These are phyloP conservation scores for Sebastes steindachneri DNA, from an alignment of 2,797 vertebrate species.

Conservation along the genomic window DNA sequence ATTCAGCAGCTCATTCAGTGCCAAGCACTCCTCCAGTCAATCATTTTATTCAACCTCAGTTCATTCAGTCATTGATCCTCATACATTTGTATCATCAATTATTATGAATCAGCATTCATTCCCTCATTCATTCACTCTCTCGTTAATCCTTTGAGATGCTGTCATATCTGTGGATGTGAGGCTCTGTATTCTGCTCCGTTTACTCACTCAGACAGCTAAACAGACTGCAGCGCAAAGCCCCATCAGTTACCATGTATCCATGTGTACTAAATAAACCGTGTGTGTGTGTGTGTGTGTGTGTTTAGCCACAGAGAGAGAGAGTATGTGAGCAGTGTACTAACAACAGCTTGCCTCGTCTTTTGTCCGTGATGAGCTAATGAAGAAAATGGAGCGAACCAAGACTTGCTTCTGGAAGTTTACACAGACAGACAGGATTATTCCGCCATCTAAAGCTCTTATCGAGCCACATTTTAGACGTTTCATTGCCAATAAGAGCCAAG, in stretches of 20 bases:
- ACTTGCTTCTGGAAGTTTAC: slow-evolving; percentile 3
- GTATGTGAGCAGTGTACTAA: not conserved
- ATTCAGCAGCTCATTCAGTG: not conserved
- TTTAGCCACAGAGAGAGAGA: not conserved
- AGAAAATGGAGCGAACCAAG: slow-evolving; percentile 34
- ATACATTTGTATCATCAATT: not conserved
- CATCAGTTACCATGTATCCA: slow-evolving; percentile 44
- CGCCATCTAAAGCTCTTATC: not conserved
- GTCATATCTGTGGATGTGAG: not conserved
- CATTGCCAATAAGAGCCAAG: not conserved
- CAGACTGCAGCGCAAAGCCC: slow-evolving; percentile 24
- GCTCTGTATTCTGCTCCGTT: slow-evolving; percentile 2
- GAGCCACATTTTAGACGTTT: not conserved
- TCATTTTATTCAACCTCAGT: not conserved
- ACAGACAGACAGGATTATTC: slow-evolving; percentile 4
- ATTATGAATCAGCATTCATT: not conserved
- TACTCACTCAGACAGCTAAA: slow-evolving; percentile 14
- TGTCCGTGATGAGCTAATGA: slow-evolving; percentile 14
- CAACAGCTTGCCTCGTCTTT: slow-evolving; percentile 40
- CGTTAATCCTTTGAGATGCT: not conserved
- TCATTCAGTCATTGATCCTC: not conserved
- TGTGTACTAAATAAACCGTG: not conserved
- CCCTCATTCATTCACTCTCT: not conserved
- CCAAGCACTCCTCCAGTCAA: not conserved
- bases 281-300: slow-evolving; percentile 3